Evolutionary conservation across 2,888 invertebrate species (phyloP), one percentile per base, ranked within the genome.

Genomic region (Leptopilina myrica): DNA sequence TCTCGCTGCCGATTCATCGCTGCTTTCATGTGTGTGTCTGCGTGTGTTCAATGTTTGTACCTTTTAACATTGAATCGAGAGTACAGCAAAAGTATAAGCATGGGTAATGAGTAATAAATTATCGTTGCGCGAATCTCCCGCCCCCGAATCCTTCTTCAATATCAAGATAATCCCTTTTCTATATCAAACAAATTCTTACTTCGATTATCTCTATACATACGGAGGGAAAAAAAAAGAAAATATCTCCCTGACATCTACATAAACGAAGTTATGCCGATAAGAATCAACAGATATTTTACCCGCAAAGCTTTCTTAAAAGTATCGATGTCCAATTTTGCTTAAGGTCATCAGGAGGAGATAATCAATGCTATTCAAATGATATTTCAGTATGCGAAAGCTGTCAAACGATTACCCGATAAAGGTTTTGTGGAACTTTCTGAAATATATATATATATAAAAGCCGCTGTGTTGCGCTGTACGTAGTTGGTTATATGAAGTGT

Each of bases 71-170:
- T 79, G 79, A 69, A 79, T 82, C 82, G 81, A 83, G 80, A 75
- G 79, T 67, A 79, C 49, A 79, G 83, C 82, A 81, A 82, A 82
- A 49, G 49, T 83, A 85, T 84, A 84, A 84, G 79, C 83, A 84
- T 87, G 88, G 88, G 87, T 89, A 90, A 90, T 89, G 89, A 90
- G 87, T 88, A 83, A 87, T 90, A 89, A 90, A 90, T 90, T 88
- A 88, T 88, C 87, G 84, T 84, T 78, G 80, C 80, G 84, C 80
- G 84, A 86, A 84, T 84, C 85, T 49, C 49, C 81, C 83, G 84
- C 80, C 83, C 83, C 83, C 79, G 81, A 82, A 81, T 76, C 79
- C 78, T 80, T 78, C 75, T 76, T 33, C 40, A 43, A 33, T 40
- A 73, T 73, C 73, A 56, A 69, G 78, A 62, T 76, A 82, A 85